Conservation (phyloP, 2,113 vertebrate genomes). For the Lota lota region DNA sequence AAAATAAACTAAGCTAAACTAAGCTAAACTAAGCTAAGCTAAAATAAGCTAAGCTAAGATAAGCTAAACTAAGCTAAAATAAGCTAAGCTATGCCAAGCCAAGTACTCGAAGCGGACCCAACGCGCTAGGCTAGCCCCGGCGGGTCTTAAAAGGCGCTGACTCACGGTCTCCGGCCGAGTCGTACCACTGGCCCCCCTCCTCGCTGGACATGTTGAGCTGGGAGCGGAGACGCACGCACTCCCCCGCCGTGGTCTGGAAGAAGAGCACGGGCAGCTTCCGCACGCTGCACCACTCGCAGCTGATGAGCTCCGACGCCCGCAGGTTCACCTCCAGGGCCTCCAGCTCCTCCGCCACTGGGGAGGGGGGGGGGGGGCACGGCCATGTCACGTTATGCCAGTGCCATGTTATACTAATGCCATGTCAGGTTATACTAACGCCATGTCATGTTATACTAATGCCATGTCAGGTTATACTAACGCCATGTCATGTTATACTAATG, state of each 20-base stretch:
- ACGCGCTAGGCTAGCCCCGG: too few species aligned
- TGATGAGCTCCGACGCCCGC: conserved; percentile 84
- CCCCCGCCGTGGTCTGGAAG: conserved; percentile 80
- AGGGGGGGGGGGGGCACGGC: background rate
- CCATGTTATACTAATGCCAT: background rate
- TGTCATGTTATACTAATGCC: too few species aligned
- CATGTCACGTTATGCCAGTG: background rate
- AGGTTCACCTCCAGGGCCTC: conserved; percentile 75
- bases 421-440: too few species aligned
- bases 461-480: too few species aligned
- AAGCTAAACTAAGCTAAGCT: too few species aligned
- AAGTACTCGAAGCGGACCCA: too few species aligned
- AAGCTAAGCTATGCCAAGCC: too few species aligned
- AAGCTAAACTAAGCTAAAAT: too few species aligned
- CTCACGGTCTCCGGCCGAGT: conserved; percentile 82
- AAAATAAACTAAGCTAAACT: too few species aligned
- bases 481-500: too few species aligned
- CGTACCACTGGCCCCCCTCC: conserved; percentile 80
- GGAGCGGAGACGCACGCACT: conserved; percentile 81
- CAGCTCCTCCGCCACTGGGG: conserved; percentile 7
- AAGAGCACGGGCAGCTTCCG: conserved; percentile 91
- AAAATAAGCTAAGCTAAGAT: too few species aligned
- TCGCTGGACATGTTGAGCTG: conserved; percentile 84
- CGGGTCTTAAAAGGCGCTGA: conserved; percentile 11
- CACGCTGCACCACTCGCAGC: conserved; percentile 94